A percentile compares a stretch with the other conserved stretches of the same genome.
Evolutionary conservation across 2,113 vertebrate species (phyloP).

Genomic region (Bagarius yarrelli): DNA sequence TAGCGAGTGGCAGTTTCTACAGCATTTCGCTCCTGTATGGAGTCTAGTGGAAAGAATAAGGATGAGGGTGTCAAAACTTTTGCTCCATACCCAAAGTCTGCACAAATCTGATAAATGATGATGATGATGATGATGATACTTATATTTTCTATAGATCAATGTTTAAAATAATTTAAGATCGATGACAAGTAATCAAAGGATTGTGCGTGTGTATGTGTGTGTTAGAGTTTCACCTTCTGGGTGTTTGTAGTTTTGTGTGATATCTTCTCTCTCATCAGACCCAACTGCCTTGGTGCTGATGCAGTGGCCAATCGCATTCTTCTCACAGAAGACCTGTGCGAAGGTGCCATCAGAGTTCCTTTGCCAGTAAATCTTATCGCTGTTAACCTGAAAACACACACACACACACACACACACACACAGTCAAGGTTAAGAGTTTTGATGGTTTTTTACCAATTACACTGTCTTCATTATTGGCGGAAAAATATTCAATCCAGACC

Average conservation of each 20-base stretch:
- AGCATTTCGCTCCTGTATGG: constrained; percentile 76
- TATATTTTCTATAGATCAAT: not conserved
- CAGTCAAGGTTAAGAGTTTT: not conserved
- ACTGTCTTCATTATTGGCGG: too few species aligned
- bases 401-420: too few species aligned
- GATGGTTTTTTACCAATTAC: too few species aligned
- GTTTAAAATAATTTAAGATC: not conserved
- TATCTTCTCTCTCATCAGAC: constrained; percentile 71
- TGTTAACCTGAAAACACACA: constrained; percentile 77
- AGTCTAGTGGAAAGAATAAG: constrained; percentile 51
- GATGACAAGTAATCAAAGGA: not conserved
- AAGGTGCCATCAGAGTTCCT: constrained; percentile 75
- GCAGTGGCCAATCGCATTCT: constrained; percentile 74
- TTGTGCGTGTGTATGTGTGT: not conserved
- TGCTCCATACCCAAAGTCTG: too few species aligned
- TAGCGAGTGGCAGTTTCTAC: constrained; percentile 81
- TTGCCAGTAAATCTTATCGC: constrained; percentile 88
- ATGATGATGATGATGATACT: too few species aligned
- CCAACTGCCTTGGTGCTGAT: constrained; percentile 85
- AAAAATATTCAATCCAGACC: too few species aligned
- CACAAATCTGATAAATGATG: too few species aligned
- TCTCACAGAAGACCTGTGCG: constrained; percentile 75
- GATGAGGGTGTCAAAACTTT: not conserved
- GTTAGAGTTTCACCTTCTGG: constrained; percentile 62
- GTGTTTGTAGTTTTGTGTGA: constrained; percentile 81